Conservation (phyloP, 1,140 invertebrate species). For the Sinonovacula constricta region DNA sequence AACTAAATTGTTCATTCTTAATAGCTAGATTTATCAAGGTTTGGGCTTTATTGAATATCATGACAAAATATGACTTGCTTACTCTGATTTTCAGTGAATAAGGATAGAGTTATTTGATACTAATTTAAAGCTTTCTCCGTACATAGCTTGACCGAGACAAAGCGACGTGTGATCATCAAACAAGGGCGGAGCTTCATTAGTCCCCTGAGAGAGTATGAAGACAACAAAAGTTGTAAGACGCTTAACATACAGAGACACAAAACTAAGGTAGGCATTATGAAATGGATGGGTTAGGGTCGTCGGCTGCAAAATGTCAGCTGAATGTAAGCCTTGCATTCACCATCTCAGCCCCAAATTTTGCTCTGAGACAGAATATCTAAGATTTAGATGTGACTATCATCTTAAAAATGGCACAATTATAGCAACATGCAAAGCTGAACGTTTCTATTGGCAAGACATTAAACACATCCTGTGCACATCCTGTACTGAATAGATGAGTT, state of each 20-base stretch:
- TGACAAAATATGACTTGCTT: no score
- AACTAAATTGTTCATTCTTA: no score
- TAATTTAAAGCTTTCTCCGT: no score
- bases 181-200: conserved; percentile 61
- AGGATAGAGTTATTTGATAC: no score
- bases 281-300: not conserved
- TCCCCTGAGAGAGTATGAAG: conserved; percentile 63
- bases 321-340: not conserved
- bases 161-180: conserved; percentile 61
- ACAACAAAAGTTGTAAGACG: conserved; percentile 53
- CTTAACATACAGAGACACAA: conserved; percentile 64
- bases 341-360: not conserved
- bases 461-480: no score
- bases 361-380: not conserved
- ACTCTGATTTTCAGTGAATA: no score
- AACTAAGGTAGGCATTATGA: conserved; percentile 60
- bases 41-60: no score
- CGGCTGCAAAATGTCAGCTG: not conserved
- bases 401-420: not conserved
- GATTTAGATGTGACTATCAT: not conserved
- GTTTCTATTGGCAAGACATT: no score
- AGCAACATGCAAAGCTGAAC: not conserved
- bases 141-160: conserved; percentile 61
- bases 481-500: no score
- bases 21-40: no score